phyloP scores from a whole-genome alignment of 2,113 vertebrate genomes.

The Tricholaema leucomelas region DNA sequence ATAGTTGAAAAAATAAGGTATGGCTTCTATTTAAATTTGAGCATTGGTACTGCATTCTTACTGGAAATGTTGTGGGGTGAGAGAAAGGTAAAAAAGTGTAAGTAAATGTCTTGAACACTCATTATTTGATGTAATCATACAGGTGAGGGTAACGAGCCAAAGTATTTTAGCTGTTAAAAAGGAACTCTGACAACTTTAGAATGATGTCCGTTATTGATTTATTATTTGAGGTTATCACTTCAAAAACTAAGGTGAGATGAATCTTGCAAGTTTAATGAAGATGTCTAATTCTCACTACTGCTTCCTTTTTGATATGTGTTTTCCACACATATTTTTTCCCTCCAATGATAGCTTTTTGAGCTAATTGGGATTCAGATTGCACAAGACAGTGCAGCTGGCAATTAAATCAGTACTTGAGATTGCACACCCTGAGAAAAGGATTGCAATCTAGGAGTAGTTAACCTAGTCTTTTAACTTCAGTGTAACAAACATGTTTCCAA shows the following conservation, averaged over 20 bases:
- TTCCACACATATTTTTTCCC: not conserved
- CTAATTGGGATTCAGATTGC: not conserved
- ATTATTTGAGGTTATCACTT: not conserved
- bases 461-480: not conserved
- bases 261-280: not conserved
- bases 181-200: not conserved
- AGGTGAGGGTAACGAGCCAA: not conserved
- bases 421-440: not conserved
- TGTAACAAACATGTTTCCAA: not conserved
- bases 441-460: not conserved
- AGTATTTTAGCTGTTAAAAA: not conserved
- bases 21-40: not conserved
- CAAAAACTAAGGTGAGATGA: not conserved
- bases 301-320: not conserved
- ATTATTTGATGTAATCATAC: not conserved
- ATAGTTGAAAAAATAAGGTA: not conserved
- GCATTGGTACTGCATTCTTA: not conserved
- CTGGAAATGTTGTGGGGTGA: not conserved
- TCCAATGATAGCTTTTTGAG: not conserved
- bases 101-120: not conserved
- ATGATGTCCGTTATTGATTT: not conserved
- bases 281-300: not conserved
- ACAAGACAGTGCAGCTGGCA: not conserved
- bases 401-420: not conserved
- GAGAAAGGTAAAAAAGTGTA: not conserved